Evolutionary conservation across 2,888 invertebrate species (phyloP), one percentile per base, ranked within the genome.

Genomic region (Lycaena phlaeas): DNA sequence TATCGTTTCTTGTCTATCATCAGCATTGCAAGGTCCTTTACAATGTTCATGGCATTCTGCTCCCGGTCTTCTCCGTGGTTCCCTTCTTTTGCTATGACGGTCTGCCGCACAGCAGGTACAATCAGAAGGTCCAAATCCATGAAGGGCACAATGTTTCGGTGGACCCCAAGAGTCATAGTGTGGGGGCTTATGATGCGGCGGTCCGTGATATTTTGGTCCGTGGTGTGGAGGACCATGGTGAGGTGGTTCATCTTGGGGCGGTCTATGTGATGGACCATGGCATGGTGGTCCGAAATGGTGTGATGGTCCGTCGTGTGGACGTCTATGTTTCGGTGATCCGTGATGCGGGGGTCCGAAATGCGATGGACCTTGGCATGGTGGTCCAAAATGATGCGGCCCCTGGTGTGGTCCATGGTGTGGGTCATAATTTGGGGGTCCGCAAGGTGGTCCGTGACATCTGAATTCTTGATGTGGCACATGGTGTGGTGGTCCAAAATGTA

Each of bases 1-100:
- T 7, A 44, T 28, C 6, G 42, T 42, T 11, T 44, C 36, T 10
- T 40, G 36, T 25, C 9, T 7, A 7, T 7, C 1, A 29, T 0
- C 14, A 14, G 9, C n/a, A 14, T n/a, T 14, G 14, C 29, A 29
- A 14, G 7, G 28, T n/a, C n/a, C n/a, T n/a, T n/a, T n/a, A n/a
- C n/a, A n/a, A n/a, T n/a, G n/a, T n/a, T n/a, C n/a, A n/a, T n/a
- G n/a, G n/a, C n/a, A n/a, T n/a, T n/a, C n/a, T n/a, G n/a, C n/a
- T n/a, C n/a, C n/a, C n/a, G n/a, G n/a, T n/a, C n/a, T n/a, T n/a
- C n/a, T n/a, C n/a, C n/a, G n/a, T n/a, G n/a, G n/a, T n/a, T n/a
- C n/a, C n/a, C n/a, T n/a, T n/a, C n/a, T n/a, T n/a, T n/a, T n/a
- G n/a, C n/a, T n/a, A n/a, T n/a, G n/a, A n/a, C n/a, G n/a, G n/a